These are phyloP conservation scores for Pachyramphus minor DNA, from an alignment of 2,113 vertebrate genomes.

Conservation along the genomic window DNA sequence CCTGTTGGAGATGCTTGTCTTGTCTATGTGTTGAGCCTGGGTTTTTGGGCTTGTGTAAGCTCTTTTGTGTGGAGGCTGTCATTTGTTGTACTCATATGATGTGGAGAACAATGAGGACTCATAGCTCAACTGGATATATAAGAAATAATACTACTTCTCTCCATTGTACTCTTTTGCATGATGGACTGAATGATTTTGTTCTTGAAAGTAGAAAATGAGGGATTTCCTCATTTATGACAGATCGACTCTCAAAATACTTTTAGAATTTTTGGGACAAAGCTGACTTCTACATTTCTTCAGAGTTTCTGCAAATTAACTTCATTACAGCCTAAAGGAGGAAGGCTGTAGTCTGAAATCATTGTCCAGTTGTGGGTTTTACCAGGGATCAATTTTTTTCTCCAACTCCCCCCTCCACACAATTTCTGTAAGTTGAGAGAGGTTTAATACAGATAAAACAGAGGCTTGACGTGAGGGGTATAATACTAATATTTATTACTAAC, in stretches of 20 bases:
- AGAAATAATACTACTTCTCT: neutral
- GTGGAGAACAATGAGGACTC: neutral
- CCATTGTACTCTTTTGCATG: neutral
- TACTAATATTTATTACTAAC: no score
- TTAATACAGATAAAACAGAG: no score
- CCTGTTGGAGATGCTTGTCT: slow-evolving; percentile 19
- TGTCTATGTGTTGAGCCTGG: neutral
- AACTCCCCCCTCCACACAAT: no score
- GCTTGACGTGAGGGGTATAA: no score
- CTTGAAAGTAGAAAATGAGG: neutral
- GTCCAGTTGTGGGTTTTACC: no score
- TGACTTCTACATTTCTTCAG: neutral
- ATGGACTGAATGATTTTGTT: neutral
- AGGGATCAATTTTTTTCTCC: no score
- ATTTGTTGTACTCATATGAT: neutral
- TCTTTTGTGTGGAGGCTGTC: neutral
- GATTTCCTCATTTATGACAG: neutral
- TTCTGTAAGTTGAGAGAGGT: no score
- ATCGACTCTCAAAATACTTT: neutral
- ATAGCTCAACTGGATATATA: accelerated
- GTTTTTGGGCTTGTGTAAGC: neutral
- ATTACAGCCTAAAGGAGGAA: neutral
- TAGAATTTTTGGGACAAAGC: neutral
- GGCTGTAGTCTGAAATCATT: neutral
- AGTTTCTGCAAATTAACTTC: neutral